Evolutionary conservation across 2,888 invertebrate genomes (phyloP), one percentile per base, ranked within the genome.

Genomic region (Hemaris fuciformis): DNA sequence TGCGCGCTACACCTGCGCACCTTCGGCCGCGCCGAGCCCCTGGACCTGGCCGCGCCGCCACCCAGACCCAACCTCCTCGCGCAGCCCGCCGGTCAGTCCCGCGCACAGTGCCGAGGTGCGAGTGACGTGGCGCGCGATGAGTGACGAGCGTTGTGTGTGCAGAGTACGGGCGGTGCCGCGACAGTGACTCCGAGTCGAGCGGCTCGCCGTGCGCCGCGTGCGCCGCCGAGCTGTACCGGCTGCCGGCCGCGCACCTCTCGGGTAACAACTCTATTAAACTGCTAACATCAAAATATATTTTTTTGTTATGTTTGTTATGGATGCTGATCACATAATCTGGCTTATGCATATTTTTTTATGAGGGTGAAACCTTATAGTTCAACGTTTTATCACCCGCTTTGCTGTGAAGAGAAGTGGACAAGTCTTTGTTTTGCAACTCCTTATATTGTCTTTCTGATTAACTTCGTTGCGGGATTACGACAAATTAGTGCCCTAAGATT

Each of bases 191-290:
- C 1, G 87, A 87, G 80, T 90, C 89, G 56, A 88, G 88, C 71
- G 88, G 88, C 8, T 89, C 89, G 62, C 87, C 87, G 71, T 89
- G 89, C 77, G 87, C 87, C 72, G 87, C 87, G 42, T 89, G 89
- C 79, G 84, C 85, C 63, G 84, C 80, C 59, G 81, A 83, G 68
- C 77, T 79, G 56, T 83, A 84, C 79, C 85, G 84, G 20, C 70
- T 78, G 68, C 84, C 86, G 59, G 82, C 85, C 66, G 81, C 79
- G 62, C 78, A 71, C 57, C 80, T 79, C 31, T 69, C 83, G 34
- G 84, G 84, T 83, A 64, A 27, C n/a, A 38, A 31, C 13, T 10
- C 20, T 13, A 13, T 6, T n/a, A n/a, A n/a, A n/a, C n/a, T n/a
- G n/a, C n/a, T n/a, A n/a, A n/a, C n/a, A n/a, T n/a, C n/a, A n/a